phyloP scores from a whole-genome alignment of 2,113 vertebrate species.

The Ifrita kowaldi region DNA sequence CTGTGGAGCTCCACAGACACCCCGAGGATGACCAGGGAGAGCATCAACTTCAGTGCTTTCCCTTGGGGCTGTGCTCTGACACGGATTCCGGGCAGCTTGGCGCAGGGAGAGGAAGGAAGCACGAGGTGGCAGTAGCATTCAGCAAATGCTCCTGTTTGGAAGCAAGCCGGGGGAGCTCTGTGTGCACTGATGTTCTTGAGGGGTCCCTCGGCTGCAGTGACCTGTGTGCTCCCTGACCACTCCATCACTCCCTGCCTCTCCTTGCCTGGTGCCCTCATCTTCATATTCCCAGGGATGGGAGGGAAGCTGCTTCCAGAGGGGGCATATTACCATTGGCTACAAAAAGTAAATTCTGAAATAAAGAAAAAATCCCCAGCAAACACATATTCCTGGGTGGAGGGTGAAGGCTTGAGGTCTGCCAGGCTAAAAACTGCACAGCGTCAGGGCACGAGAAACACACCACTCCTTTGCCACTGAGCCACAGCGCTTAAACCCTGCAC shows the following conservation, averaged over 20 bases:
- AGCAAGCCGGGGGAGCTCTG: neutral
- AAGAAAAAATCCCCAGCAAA: neutral
- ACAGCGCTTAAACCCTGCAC: neutral
- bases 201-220: neutral
- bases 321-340: neutral
- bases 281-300: neutral
- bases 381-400: accelerated
- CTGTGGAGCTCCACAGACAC: neutral
- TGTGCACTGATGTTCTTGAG: accelerated
- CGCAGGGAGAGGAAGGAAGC: neutral
- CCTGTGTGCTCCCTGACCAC: accelerated
- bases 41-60: neutral
- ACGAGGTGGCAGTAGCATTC: slow-evolving; percentile 42
- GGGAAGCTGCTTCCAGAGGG: neutral
- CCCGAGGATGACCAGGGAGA: neutral
- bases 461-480: neutral
- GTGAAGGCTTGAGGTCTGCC: neutral
- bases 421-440: neutral
- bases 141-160: neutral
- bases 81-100: accelerated
- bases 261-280: neutral
- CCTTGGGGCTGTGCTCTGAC: neutral
- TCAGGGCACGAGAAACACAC: neutral
- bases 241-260: neutral
- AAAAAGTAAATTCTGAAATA: neutral